Evolutionary conservation across 2,113 vertebrate genomes (phyloP).

Genomic region (Axis porcinus): DNA sequence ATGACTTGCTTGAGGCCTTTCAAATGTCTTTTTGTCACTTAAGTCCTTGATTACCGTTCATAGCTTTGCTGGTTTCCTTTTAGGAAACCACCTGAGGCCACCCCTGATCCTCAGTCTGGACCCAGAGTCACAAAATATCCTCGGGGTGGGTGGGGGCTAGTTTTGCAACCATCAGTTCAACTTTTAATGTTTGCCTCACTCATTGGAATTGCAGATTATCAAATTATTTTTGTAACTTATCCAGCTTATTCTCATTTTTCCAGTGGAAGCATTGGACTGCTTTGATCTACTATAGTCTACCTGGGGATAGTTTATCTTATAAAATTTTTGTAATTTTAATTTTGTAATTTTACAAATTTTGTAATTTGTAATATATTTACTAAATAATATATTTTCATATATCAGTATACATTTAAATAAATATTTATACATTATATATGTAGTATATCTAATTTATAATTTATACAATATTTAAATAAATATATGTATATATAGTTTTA

Average conservation of each 20-base stretch:
- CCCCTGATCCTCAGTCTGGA: not conserved
- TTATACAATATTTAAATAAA: not conserved
- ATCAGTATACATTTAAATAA: not conserved
- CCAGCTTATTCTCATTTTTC: not conserved
- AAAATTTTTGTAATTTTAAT: not conserved
- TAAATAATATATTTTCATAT: not conserved
- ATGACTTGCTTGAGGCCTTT: not conserved
- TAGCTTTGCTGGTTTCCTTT: not conserved
- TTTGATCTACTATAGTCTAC: not conserved
- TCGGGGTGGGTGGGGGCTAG: not conserved
- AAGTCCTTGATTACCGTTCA: not conserved
- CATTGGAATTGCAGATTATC: not conserved
- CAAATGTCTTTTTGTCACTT: not conserved
- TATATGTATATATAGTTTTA: not conserved
- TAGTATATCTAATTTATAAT: not conserved
- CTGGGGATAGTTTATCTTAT: not conserved
- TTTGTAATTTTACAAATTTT: too few relatives aligned
- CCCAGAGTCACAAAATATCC: not conserved
- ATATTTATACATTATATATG: not conserved
- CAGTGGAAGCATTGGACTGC: not conserved
- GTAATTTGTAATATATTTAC: too few relatives aligned
- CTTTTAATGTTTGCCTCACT: not conserved
- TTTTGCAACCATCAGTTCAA: not conserved
- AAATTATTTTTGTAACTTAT: not conserved
- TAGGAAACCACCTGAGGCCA: not conserved